These are phyloP conservation scores for Leptobrachium ailaonicum DNA, from an alignment of 2,113 vertebrate genomes.

Conservation along the genomic window DNA sequence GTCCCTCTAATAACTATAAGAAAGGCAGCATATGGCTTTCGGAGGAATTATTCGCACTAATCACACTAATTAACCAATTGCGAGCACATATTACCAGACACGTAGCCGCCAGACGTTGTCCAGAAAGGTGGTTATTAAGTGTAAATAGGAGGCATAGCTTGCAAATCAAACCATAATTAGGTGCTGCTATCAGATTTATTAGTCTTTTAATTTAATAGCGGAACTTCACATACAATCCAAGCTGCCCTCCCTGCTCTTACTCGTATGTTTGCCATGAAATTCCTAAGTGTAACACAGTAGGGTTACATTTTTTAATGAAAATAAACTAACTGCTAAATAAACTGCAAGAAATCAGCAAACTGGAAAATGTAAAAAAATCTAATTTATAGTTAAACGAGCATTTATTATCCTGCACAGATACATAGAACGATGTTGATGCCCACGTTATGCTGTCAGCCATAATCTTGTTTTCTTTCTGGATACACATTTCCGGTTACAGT, in stretches of 20 bases:
- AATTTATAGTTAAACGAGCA: too few relatives aligned
- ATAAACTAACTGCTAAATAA: too few relatives aligned
- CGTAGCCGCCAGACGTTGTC: constrained; percentile 19
- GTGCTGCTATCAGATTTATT: not conserved
- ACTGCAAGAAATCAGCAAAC: too few relatives aligned
- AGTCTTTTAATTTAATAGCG: not conserved
- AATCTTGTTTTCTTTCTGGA: not conserved
- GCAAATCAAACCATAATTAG: not conserved
- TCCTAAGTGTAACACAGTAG: too few relatives aligned
- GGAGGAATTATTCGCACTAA: constrained; percentile 31
- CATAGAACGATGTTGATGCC: too few relatives aligned
- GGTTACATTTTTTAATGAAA: too few relatives aligned
- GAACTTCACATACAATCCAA: too few relatives aligned
- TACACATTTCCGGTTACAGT: not conserved
- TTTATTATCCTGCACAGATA: too few relatives aligned
- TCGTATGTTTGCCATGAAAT: too few relatives aligned
- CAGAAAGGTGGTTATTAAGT: constrained; percentile 14
- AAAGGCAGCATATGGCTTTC: constrained; percentile 23
- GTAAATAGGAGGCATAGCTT: not conserved
- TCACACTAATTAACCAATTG: constrained; percentile 32
- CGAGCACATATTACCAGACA: constrained; percentile 14
- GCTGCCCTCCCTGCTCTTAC: too few relatives aligned
- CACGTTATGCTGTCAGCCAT: not conserved
- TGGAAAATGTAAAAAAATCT: too few relatives aligned
- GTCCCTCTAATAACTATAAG: constrained; percentile 6